Evolutionary conservation across 1,140 invertebrate species (phyloP).

Genomic region (Hycleus cichorii): DNA sequence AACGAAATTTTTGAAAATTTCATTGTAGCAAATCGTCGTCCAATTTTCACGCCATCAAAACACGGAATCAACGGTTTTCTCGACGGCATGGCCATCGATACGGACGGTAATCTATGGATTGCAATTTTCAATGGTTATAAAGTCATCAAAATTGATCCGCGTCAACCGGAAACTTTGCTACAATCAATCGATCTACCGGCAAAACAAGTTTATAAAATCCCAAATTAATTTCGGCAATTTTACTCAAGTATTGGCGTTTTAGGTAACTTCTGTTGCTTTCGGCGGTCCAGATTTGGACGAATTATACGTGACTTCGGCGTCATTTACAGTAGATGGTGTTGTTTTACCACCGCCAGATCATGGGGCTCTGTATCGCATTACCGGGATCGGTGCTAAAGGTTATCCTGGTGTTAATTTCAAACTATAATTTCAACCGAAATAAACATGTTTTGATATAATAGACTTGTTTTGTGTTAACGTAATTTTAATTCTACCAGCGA

Average conservation of each 20-base stretch:
- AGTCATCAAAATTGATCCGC: constrained; percentile 35
- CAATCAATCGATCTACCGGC: constrained; percentile 26
- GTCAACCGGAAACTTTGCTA: constrained; percentile 25
- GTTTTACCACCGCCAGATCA: constrained; percentile 27
- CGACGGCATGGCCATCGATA: constrained; percentile 63
- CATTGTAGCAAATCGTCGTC: constrained; percentile 23
- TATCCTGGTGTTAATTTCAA: constrained; percentile 1
- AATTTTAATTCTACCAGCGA: no score
- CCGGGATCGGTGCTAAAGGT: constrained; percentile 28
- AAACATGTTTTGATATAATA: no score
- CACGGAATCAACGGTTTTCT: constrained; percentile 41
- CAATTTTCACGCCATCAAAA: constrained; percentile 22
- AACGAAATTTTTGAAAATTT: no score
- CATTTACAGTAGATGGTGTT: constrained; percentile 22
- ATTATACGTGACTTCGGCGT: constrained; percentile 66
- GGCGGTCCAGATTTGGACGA: constrained; percentile 67
- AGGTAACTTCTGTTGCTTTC: constrained; percentile 72
- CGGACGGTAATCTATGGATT: constrained; percentile 56
- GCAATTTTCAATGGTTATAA: constrained; percentile 44
- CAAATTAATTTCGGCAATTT: no score
- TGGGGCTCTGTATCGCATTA: constrained; percentile 24
- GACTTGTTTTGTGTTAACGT: no score
- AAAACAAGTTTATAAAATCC: constrained; percentile 17
- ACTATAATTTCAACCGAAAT: background rate
- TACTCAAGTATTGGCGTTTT: background rate